A percentile compares a stretch with the other conserved stretches of the same genome.
These are phyloP conservation scores for Charaxes varanes DNA, from an alignment of 1,140 invertebrate genomes.

Conservation along the genomic window DNA sequence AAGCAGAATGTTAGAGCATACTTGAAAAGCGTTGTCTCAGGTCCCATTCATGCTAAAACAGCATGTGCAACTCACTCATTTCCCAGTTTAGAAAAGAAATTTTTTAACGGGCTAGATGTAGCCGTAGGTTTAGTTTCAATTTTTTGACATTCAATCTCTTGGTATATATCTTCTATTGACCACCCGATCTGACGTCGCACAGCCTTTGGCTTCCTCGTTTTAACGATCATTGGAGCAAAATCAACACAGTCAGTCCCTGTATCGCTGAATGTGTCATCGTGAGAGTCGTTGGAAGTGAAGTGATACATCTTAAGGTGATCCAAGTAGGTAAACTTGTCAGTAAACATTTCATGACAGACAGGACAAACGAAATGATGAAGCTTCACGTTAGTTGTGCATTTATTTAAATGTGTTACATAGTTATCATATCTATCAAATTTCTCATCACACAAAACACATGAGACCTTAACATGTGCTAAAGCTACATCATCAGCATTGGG, in stretches of 20 bases:
- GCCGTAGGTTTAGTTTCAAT: constrained; percentile 50
- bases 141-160: constrained; percentile 63
- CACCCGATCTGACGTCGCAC: constrained; percentile 64
- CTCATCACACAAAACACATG: constrained; percentile 60
- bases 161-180: constrained; percentile 68
- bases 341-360: constrained; percentile 58
- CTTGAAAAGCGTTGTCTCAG: constrained; percentile 29
- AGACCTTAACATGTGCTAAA: constrained; percentile 37
- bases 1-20: constrained; percentile 38
- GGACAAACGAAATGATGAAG: constrained; percentile 63
- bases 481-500: constrained; percentile 20
- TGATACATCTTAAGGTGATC: constrained; percentile 48
- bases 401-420: constrained; percentile 60
- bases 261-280: constrained; percentile 32
- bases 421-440: constrained; percentile 55
- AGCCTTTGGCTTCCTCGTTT: constrained; percentile 50
- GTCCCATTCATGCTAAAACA: constrained; percentile 54
- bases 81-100: constrained; percentile 58
- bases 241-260: constrained; percentile 56
- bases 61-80: constrained; percentile 61
- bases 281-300: constrained; percentile 43
- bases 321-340: constrained; percentile 49
- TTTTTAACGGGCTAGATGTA: constrained; percentile 58
- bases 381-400: constrained; percentile 63
- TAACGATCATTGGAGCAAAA: constrained; percentile 53